A percentile compares a stretch with the other conserved stretches of the same genome.
Conservation (phyloP, 2,113 vertebrate genomes). For the Todiramphus chloris region DNA sequence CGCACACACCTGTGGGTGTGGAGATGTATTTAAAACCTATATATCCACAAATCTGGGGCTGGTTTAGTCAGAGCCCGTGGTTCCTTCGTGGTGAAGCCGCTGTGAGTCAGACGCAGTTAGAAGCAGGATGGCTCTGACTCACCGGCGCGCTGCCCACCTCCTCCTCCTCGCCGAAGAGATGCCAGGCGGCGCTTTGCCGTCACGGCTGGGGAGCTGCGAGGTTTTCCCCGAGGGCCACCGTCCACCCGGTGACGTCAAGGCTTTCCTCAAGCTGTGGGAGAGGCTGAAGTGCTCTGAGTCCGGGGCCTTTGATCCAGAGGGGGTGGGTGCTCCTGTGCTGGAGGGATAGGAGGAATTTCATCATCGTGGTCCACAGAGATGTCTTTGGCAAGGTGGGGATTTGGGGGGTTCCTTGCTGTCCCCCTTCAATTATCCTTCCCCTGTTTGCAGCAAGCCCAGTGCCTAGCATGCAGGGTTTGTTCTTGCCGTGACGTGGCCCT, state of each 20-base stretch:
- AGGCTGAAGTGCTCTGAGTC: not conserved
- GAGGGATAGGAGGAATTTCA: not conserved
- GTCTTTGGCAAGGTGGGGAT: not conserved
- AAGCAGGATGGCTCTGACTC: constrained; percentile 14
- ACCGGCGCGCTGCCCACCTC: not conserved
- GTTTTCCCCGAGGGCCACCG: not conserved
- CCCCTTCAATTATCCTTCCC: not conserved
- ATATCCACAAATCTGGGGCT: not conserved
- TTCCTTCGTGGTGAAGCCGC: not conserved
- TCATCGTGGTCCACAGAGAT: not conserved
- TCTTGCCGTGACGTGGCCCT: not conserved
- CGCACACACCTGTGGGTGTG: not conserved
- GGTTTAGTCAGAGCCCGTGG: not conserved
- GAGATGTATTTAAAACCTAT: not conserved
- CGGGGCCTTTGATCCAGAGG: rapidly evolving
- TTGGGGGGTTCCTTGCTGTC: not conserved
- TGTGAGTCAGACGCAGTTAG: not conserved
- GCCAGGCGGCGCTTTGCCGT: not conserved
- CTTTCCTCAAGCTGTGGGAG: not conserved
- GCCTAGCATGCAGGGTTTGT: not conserved
- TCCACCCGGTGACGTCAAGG: not conserved
- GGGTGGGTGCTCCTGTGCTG: not conserved
- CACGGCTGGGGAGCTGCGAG: not conserved
- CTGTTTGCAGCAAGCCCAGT: not conserved
- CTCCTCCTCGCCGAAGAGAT: not conserved